Conservation (phyloP, 1,140 invertebrate genomes). For the Papilio machaon region DNA sequence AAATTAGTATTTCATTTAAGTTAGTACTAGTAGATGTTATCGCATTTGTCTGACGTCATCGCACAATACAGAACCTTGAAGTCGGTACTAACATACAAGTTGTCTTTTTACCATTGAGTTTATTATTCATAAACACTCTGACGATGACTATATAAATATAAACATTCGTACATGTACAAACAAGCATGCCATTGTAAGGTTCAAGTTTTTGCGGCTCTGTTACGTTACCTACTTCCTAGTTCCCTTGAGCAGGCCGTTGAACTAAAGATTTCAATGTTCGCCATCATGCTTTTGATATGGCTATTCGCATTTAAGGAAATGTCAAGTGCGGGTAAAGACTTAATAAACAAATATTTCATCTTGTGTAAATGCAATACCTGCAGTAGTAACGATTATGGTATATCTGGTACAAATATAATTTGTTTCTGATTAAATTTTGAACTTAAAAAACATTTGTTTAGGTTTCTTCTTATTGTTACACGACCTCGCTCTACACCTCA, state of each 20-base stretch:
- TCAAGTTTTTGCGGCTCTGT: slow-evolving; percentile 50
- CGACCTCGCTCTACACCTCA: background rate
- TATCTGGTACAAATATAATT: background rate
- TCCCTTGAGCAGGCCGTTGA: slow-evolving; percentile 66
- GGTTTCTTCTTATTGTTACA: background rate
- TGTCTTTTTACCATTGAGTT: slow-evolving; percentile 10
- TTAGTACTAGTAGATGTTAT: slow-evolving; percentile 3
- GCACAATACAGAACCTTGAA: slow-evolving; percentile 15
- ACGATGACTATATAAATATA: slow-evolving; percentile 44
- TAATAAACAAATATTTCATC: slow-evolving; percentile 10
- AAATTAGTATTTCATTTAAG: background rate
- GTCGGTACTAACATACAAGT: slow-evolving; percentile 1
- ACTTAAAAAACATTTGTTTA: background rate
- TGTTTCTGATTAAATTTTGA: background rate
- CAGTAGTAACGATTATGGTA: background rate
- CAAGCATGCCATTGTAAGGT: slow-evolving; percentile 47
- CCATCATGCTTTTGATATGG: slow-evolving; percentile 28
- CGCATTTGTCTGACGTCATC: background rate
- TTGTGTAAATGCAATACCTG: background rate
- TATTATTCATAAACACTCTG: slow-evolving; percentile 34
- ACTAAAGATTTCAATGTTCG: slow-evolving; percentile 63
- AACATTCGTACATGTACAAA: slow-evolving; percentile 18
- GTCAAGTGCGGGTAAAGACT: slow-evolving; percentile 7
- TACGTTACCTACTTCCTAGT: slow-evolving; percentile 59
- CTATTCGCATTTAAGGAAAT: slow-evolving; percentile 34